Conservation (phyloP, 2,888 invertebrate genomes). For the Tanytarsus gracilentus region DNA sequence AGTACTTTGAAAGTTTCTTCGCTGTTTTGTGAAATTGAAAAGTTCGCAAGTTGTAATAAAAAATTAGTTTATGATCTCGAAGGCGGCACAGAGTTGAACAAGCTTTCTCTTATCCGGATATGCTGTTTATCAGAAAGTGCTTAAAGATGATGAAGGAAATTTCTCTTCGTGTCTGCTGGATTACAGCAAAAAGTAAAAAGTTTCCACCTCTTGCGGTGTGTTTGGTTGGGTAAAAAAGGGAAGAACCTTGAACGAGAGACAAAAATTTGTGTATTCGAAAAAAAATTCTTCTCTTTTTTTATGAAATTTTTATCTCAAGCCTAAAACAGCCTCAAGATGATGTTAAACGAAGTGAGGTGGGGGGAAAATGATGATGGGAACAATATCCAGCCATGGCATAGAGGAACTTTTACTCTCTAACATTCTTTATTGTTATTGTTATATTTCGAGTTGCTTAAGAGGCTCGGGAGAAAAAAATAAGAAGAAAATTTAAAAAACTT, state of each 20-base stretch:
- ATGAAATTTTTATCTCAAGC: neutral
- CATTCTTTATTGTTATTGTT: neutral
- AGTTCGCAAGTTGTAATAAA: slow-evolving; percentile 8
- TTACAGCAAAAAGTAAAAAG: no score
- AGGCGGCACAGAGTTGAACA: neutral
- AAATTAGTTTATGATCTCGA: neutral
- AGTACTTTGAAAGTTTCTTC: no score
- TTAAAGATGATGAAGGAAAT: neutral
- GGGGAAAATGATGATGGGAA: neutral
- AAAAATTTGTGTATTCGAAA: neutral
- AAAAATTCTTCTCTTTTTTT: neutral
- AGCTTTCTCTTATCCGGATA: neutral
- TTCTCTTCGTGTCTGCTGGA: no score
- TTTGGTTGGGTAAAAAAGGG: no score
- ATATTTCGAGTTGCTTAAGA: no score
- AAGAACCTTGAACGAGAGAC: neutral
- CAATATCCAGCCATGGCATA: neutral
- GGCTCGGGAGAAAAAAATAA: no score
- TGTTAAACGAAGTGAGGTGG: no score
- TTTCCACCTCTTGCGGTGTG: no score
- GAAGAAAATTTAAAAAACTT: no score
- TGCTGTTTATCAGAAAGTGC: neutral
- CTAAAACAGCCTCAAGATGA: neutral
- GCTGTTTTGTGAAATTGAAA: no score
- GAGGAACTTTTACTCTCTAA: neutral